These are phyloP conservation scores for Aphidius colemani DNA, from an alignment of 2,888 invertebrate genomes.

Conservation along the genomic window DNA sequence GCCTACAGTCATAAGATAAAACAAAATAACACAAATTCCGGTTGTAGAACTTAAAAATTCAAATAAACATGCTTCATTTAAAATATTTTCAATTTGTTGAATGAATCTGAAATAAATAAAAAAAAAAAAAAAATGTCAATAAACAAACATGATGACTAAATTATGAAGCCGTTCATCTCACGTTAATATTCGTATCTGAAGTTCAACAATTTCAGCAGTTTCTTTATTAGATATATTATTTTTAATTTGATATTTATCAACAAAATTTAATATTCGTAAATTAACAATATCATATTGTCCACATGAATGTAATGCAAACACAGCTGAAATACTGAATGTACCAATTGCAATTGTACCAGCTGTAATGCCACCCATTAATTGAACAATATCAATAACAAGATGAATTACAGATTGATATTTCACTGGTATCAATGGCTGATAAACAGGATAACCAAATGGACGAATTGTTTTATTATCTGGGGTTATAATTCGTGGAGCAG, in stretches of 20 bases:
- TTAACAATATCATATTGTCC: slow-evolving; percentile 41
- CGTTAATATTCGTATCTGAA: slow-evolving; percentile 44
- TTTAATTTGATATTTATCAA: slow-evolving; percentile 15
- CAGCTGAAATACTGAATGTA: slow-evolving; percentile 36
- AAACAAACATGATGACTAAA: no score
- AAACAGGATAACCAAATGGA: slow-evolving; percentile 43
- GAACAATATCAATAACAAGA: slow-evolving; percentile 33
- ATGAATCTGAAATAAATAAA: slow-evolving; percentile 42
- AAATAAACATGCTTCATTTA: slow-evolving; percentile 48
- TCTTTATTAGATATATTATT: slow-evolving; percentile 8
- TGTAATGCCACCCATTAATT: slow-evolving; percentile 32
- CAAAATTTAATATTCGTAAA: slow-evolving; percentile 30
- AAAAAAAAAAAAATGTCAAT: not conserved
- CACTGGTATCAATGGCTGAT: slow-evolving; percentile 36
- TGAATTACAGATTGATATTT: slow-evolving; percentile 38
- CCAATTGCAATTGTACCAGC: slow-evolving; percentile 30
- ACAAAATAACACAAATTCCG: slow-evolving; percentile 52
- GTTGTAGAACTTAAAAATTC: slow-evolving; percentile 51
- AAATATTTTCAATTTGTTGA: slow-evolving; percentile 41
- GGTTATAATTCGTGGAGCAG: not conserved
- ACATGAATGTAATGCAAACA: slow-evolving; percentile 39
- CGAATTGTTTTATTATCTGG: slow-evolving; percentile 39
- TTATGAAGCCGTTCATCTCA: slow-evolving; percentile 26
- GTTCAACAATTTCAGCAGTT: slow-evolving; percentile 41
- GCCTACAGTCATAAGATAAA: slow-evolving; percentile 49